phyloP scores from a whole-genome alignment of 1,140 invertebrate genomes.

The Drosophila insularis region DNA sequence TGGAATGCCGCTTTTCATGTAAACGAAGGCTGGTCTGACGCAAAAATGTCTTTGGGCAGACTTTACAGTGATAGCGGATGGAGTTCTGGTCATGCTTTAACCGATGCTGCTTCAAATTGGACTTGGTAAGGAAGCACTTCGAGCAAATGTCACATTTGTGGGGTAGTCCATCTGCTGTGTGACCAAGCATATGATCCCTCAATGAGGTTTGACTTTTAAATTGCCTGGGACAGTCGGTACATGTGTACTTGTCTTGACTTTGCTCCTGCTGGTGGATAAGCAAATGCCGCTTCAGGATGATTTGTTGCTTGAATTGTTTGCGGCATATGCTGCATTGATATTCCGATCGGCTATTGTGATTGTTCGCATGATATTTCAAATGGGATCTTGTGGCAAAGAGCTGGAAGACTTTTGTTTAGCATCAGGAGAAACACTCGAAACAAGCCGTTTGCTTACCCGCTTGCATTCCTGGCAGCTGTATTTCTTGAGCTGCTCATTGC shows the following conservation, averaged over 20 bases:
- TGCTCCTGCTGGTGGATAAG: constrained; percentile 32
- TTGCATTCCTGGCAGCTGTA: constrained; percentile 53
- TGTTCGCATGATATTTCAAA: constrained; percentile 69
- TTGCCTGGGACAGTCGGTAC: constrained; percentile 49
- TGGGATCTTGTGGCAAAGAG: constrained; percentile 64
- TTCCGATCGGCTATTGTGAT: constrained; percentile 27
- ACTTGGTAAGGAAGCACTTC: constrained; percentile 82
- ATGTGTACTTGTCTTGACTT: constrained; percentile 17
- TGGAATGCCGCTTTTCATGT: constrained; percentile 58
- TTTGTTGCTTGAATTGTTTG: constrained; percentile 52
- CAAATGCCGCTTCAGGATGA: constrained; percentile 49
- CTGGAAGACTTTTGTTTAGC: too few relatives aligned
- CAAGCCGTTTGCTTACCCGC: constrained; percentile 43
- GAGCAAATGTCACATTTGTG: constrained; percentile 82
- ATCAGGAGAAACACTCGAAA: too few relatives aligned
- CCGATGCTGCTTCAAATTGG: constrained; percentile 82
- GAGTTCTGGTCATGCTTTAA: constrained; percentile 62
- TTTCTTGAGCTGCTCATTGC: constrained; percentile 57
- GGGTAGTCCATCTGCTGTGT: constrained; percentile 52
- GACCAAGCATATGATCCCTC: constrained; percentile 37
- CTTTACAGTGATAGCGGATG: constrained; percentile 41
- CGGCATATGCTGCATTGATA: constrained; percentile 42
- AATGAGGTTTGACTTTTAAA: constrained; percentile 51
- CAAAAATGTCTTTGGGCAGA: constrained; percentile 65
- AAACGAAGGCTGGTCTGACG: constrained; percentile 60